These are phyloP conservation scores for Microcebus lehilahytsara DNA, from an alignment of 2,113 vertebrate species.

Conservation along the genomic window DNA sequence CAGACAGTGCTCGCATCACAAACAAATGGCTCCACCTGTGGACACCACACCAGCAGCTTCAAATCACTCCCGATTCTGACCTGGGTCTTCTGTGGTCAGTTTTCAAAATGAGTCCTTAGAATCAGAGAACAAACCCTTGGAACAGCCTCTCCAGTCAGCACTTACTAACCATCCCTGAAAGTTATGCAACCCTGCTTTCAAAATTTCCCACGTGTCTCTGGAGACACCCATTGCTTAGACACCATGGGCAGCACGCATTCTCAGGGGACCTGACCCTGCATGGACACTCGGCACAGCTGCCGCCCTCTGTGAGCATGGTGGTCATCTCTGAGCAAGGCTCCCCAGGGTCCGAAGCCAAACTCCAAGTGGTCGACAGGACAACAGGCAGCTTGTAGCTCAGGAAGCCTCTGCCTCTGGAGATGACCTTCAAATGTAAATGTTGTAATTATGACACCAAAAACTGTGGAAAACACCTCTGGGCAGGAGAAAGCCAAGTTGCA, in stretches of 20 bases:
- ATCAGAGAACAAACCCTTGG: background rate
- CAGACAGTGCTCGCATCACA: background rate
- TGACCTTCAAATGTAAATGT: background rate
- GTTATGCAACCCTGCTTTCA: background rate
- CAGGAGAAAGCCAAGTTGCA: too few species aligned
- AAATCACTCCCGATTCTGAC: background rate
- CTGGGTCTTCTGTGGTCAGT: background rate
- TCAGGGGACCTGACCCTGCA: background rate
- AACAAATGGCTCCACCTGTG: background rate
- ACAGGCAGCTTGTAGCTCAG: background rate
- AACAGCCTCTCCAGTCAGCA: background rate
- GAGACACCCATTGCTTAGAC: background rate
- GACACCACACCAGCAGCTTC: background rate
- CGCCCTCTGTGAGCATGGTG: background rate
- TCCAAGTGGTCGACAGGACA: fast-evolving
- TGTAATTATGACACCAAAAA: background rate
- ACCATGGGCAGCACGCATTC: background rate
- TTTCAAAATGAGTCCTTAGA: background rate
- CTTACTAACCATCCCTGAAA: background rate
- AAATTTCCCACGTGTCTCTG: background rate
- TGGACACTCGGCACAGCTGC: too few species aligned
- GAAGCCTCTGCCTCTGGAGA: background rate
- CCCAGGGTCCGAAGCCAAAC: background rate
- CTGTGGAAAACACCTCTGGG: background rate
- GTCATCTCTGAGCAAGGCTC: background rate